Percentiles rank a stretch among this genome's conserved stretches.
Evolutionary conservation across 1,140 invertebrate species (phyloP).

Genomic region (Cardiocondyla obscurior): DNA sequence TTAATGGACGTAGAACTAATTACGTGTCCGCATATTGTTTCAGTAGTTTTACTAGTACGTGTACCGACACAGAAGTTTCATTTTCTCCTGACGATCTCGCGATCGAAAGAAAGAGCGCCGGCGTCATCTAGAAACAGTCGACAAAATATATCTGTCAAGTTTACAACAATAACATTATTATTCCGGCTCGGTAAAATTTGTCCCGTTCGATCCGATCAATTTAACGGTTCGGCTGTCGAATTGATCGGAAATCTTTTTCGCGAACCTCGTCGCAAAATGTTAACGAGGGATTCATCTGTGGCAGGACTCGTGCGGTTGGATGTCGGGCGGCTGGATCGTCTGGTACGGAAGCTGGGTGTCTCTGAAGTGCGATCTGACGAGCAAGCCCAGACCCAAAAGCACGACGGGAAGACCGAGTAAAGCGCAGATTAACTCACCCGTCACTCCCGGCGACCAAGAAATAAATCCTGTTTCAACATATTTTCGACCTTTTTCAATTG

Average conservation of each 20-base stretch:
- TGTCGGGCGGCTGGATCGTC: conserved; percentile 68
- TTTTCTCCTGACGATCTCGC: conserved; percentile 18
- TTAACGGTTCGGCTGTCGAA: background rate
- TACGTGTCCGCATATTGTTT: no score
- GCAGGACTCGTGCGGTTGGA: conserved; percentile 74
- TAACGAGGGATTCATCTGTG: conserved; percentile 76
- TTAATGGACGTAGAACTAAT: no score
- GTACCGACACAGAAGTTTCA: background rate
- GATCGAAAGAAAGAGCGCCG: conserved; percentile 5
- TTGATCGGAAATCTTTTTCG: conserved; percentile 14
- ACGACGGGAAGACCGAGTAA: conserved; percentile 86
- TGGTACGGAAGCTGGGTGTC: conserved; percentile 76
- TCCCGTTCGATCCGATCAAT: background rate
- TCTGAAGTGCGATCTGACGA: conserved; percentile 84
- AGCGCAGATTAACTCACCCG: conserved; percentile 86
- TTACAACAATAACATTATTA: conserved; percentile 51
- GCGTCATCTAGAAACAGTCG: conserved; percentile 18
- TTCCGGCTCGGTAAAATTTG: conserved; percentile 1
- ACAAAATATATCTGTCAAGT: conserved; percentile 49
- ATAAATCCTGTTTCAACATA: conserved; percentile 78
- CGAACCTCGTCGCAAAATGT: background rate
- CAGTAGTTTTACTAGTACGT: no score
- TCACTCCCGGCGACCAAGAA: conserved; percentile 84
- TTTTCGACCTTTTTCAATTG: background rate
- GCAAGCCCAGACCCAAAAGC: conserved; percentile 84